phyloP scores from a whole-genome alignment of 1,140 invertebrate genomes.

The Cydia amplana region DNA sequence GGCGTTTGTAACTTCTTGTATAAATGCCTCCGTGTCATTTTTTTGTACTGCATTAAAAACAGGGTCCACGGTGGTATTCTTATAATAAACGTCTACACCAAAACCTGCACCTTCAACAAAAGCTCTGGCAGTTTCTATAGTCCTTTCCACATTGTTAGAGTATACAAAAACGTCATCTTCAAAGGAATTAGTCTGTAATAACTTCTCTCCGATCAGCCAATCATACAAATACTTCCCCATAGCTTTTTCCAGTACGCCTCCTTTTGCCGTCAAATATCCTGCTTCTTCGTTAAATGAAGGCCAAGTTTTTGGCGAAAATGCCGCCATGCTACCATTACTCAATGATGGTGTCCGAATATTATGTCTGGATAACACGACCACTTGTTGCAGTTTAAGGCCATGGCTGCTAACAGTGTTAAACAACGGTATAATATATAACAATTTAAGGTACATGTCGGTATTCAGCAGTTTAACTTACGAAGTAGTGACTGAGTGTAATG shows the following conservation, averaged over 20 bases:
- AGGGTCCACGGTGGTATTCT: constrained; percentile 46
- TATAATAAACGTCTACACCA: constrained; percentile 57
- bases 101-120: constrained; percentile 54
- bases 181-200: constrained; percentile 51
- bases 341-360: no score
- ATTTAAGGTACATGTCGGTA: no score
- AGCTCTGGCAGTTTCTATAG: constrained; percentile 56
- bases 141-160: constrained; percentile 60
- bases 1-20: constrained; percentile 47
- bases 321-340: constrained; percentile 35
- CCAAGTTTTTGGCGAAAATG: constrained; percentile 60
- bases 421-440: no score
- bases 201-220: constrained; percentile 50
- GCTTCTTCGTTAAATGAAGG: constrained; percentile 57
- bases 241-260: constrained; percentile 57
- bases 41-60: constrained; percentile 60
- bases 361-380: no score
- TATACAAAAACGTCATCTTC: constrained; percentile 57
- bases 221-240: constrained; percentile 61
- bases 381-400: no score
- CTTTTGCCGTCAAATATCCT: constrained; percentile 67
- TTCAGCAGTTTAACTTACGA: no score
- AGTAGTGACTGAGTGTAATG: no score
- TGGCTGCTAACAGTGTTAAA: no score
- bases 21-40: constrained; percentile 51